Conservation (phyloP, 2,113 vertebrate species). For the Malurus elegans region DNA sequence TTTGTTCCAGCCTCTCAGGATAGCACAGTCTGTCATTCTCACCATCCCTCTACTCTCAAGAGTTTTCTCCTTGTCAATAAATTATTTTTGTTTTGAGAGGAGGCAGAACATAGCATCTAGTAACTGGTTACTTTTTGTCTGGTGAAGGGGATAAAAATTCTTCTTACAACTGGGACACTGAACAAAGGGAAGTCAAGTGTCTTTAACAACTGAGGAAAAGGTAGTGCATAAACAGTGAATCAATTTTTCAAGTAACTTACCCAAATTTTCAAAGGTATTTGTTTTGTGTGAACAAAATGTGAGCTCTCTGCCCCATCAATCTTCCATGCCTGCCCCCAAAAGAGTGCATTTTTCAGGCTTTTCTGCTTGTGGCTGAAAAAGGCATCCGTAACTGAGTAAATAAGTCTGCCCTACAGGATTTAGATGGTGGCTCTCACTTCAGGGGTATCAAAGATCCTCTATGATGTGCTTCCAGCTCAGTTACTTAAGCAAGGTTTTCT, state of each 20-base stretch:
- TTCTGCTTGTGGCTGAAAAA: neutral
- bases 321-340: neutral
- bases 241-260: neutral
- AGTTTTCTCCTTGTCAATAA: neutral
- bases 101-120: neutral
- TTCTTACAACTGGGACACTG: neutral
- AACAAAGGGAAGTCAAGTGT: neutral
- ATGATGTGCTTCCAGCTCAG: neutral
- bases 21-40: neutral
- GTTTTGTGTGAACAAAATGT: neutral
- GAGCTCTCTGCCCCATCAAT: neutral
- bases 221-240: neutral
- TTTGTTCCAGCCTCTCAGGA: neutral
- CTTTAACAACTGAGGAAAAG: neutral
- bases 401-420: neutral
- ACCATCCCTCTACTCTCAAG: neutral
- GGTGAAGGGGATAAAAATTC: neutral
- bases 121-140: neutral
- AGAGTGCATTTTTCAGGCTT: neutral
- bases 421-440: neutral
- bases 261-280: neutral
- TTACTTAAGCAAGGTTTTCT: neutral
- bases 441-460: neutral
- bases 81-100: neutral
- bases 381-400: neutral